Percentiles rank a stretch among this genome's conserved stretches.
Evolutionary conservation across 2,113 vertebrate genomes (phyloP).

Genomic region (Morone chrysops): DNA sequence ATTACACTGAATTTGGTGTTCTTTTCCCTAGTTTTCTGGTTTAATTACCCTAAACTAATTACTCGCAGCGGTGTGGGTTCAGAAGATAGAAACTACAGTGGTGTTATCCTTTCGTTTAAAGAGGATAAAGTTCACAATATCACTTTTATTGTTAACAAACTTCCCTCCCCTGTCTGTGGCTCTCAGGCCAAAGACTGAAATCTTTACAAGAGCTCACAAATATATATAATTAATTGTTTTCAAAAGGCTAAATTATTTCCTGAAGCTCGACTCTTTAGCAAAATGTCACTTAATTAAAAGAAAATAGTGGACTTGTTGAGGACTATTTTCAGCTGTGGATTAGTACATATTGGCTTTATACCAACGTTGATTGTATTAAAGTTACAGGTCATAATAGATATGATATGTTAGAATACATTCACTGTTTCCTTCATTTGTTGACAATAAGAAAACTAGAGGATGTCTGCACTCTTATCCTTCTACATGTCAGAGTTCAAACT

Average conservation of each 20-base stretch:
- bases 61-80: not conserved
- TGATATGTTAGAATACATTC: too few species aligned
- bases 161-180: not conserved
- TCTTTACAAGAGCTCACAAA: not conserved
- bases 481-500: not conserved
- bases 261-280: not conserved
- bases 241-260: not conserved
- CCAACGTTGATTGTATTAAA: too few species aligned
- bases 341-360: not conserved
- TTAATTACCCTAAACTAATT: conserved; percentile 40
- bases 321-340: not conserved
- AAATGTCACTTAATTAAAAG: not conserved
- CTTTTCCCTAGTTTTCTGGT: not conserved
- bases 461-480: not conserved
- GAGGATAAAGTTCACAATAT: not conserved
- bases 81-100: not conserved
- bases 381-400: too few species aligned
- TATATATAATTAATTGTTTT: not conserved
- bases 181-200: not conserved
- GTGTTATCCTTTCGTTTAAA: conserved; percentile 12
- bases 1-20: not conserved
- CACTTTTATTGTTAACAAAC: not conserved
- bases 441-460: not conserved
- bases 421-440: not conserved
- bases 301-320: not conserved